Evolutionary conservation across 2,113 vertebrate genomes (phyloP).

Genomic region (Uria aalge): DNA sequence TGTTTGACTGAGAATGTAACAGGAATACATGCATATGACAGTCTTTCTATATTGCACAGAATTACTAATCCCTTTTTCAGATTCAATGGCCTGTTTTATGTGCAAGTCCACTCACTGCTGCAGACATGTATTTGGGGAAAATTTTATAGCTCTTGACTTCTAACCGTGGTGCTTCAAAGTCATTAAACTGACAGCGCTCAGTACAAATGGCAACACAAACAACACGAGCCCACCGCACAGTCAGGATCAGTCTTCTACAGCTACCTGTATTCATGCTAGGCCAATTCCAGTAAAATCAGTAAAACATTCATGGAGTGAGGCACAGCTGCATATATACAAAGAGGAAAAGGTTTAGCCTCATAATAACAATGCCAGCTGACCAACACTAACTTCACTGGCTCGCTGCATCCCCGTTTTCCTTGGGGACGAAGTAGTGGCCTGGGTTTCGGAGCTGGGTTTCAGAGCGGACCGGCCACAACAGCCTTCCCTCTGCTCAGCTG

Average conservation of each 20-base stretch:
- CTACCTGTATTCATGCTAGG: neutral
- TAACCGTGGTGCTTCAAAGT: neutral
- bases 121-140: neutral
- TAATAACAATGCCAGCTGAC: neutral
- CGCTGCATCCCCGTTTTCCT: neutral
- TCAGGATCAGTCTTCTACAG: neutral
- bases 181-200: neutral
- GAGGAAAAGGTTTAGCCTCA: neutral
- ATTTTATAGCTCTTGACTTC: neutral
- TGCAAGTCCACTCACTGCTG: neutral
- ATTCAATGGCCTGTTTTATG: neutral
- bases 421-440: neutral
- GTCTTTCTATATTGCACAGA: neutral
- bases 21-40: neutral
- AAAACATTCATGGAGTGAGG: neutral
- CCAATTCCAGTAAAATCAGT: neutral
- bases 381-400: neutral
- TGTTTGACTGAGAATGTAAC: neutral
- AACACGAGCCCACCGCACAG: neutral
- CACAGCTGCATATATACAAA: neutral
- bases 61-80: neutral
- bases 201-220: neutral
- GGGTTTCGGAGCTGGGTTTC: neutral
- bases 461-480: neutral
- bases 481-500: neutral